Evolutionary conservation across 2,888 invertebrate species (phyloP).

Genomic region (Theretra japonica): DNA sequence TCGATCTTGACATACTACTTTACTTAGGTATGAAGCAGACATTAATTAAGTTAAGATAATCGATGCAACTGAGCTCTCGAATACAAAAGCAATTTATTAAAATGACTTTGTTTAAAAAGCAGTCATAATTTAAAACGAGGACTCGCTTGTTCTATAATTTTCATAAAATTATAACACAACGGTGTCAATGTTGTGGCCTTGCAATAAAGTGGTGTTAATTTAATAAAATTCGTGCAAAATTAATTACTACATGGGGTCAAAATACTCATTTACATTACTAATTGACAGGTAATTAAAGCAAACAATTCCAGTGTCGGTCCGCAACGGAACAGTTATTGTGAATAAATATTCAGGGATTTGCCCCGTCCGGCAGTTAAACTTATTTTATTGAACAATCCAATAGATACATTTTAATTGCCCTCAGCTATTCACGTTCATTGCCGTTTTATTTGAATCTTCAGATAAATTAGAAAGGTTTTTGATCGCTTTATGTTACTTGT

Average conservation of each 20-base stretch:
- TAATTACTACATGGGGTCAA: not conserved
- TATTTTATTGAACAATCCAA: constrained; percentile 14
- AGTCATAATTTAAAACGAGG: no score
- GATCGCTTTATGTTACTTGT: not conserved
- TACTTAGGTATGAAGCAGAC: no score
- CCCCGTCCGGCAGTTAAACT: constrained; percentile 18
- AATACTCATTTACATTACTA: constrained; percentile 11
- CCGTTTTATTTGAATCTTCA: constrained; percentile 3
- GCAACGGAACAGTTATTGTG: constrained; percentile 17
- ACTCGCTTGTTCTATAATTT: no score
- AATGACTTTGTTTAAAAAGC: no score
- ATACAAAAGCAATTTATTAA: no score
- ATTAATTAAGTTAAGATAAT: no score
- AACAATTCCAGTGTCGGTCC: constrained; percentile 6
- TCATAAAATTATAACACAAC: not conserved
- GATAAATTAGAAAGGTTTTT: not conserved
- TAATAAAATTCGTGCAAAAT: not conserved
- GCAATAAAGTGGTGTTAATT: not conserved
- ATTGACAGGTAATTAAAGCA: constrained; percentile 22
- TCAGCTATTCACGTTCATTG: constrained; percentile 18
- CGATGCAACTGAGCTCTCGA: no score
- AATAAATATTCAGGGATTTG: constrained; percentile 24
- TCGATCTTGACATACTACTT: no score
- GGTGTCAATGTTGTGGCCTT: not conserved
- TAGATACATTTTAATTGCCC: constrained; percentile 20